These are phyloP conservation scores for Gymnobelideus leadbeateri DNA, from an alignment of 2,113 vertebrate genomes.

Conservation along the genomic window DNA sequence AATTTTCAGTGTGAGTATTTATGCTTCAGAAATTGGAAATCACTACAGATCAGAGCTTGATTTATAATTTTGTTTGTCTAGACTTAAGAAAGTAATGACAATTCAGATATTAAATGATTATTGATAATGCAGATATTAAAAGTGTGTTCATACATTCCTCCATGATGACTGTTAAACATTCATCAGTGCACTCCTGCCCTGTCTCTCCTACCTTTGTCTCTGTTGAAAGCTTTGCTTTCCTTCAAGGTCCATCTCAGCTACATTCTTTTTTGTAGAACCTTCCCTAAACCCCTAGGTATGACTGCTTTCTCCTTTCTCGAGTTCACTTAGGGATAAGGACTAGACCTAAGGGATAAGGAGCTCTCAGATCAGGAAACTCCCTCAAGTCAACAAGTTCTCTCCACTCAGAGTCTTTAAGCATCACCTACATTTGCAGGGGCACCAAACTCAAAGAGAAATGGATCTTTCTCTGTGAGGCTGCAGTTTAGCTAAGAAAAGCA, in stretches of 20 bases:
- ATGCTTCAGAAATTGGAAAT: neutral
- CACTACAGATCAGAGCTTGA: neutral
- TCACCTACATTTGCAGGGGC: neutral
- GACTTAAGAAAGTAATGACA: neutral
- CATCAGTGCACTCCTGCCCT: neutral
- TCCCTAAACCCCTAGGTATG: neutral
- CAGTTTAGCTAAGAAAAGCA: no score
- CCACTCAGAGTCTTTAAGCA: neutral
- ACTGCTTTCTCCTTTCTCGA: neutral
- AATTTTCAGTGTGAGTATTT: neutral
- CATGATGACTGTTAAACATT: neutral
- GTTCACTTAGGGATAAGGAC: neutral
- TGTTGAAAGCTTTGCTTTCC: neutral
- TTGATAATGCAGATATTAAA: neutral
- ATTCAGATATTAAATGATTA: neutral
- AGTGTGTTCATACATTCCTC: neutral
- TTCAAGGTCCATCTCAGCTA: neutral
- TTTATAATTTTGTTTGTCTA: neutral
- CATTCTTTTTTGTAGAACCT: neutral
- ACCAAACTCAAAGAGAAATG: no score
- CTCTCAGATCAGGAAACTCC: neutral
- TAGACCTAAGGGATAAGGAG: neutral
- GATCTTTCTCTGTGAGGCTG: no score
- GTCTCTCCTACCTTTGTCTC: neutral
- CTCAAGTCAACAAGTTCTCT: neutral